Evolutionary conservation across 2,888 invertebrate genomes (phyloP).

Genomic region (Drosophila peninsularis): DNA sequence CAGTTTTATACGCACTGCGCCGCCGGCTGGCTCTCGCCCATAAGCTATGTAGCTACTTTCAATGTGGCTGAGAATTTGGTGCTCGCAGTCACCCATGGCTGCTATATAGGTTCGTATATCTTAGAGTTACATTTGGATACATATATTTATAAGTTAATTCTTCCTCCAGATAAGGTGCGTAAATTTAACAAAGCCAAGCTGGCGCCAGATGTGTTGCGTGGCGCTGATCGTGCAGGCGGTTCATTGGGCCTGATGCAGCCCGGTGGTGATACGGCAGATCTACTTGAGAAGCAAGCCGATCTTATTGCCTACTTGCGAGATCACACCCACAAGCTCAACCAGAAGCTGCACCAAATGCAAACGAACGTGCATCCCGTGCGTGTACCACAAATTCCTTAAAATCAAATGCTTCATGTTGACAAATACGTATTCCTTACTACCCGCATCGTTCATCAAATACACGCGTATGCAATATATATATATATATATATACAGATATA

Average conservation of each 20-base stretch:
- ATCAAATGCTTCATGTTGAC: not conserved
- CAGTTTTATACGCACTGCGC: constrained; percentile 86
- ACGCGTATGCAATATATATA: not conserved
- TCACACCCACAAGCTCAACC: constrained; percentile 88
- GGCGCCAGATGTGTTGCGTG: constrained; percentile 88
- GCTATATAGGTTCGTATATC: constrained; percentile 85
- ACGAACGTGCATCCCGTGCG: constrained; percentile 84
- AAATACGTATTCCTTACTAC: constrained; percentile 36
- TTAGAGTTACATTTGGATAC: not conserved
- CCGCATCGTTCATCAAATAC: constrained; percentile 14
- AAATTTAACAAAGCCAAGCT: constrained; percentile 87
- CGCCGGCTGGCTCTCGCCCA: constrained; percentile 85
- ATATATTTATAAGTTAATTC: not conserved
- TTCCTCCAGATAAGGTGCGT: constrained; percentile 86
- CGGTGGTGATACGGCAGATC: constrained; percentile 86
- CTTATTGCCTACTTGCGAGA: constrained; percentile 89
- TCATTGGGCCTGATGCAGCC: constrained; percentile 84
- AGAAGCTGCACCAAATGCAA: constrained; percentile 87
- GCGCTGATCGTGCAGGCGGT: constrained; percentile 81
- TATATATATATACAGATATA: constrained; percentile 9
- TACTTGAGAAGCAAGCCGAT: constrained; percentile 90
- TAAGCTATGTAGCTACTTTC: constrained; percentile 87
- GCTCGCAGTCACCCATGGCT: constrained; percentile 85
- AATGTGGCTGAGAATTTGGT: constrained; percentile 86
- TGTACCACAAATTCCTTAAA: constrained; percentile 67